Evolutionary conservation across 2,888 invertebrate genomes (phyloP).

Genomic region (Mimachlamys varia): DNA sequence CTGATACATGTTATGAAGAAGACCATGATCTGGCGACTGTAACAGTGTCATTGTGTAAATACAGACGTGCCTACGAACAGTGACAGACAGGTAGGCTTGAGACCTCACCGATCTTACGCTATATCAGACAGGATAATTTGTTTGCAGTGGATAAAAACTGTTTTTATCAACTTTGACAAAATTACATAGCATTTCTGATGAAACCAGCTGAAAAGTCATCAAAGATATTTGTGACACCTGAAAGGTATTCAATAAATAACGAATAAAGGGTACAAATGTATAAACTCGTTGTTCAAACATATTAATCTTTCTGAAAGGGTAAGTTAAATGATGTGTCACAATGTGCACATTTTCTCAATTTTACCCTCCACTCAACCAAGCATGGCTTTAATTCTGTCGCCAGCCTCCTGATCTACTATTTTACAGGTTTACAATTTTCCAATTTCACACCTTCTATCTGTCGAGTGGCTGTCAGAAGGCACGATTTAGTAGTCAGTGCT

Average conservation of each 20-base stretch:
- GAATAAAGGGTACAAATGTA: not conserved
- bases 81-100: not conserved
- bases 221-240: not conserved
- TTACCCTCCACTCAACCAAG: constrained; percentile 27
- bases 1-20: too few relatives aligned
- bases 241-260: not conserved
- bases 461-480: not conserved
- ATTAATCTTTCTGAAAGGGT: not conserved
- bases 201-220: not conserved
- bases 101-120: not conserved
- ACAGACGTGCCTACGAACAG: not conserved
- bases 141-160: not conserved
- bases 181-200: not conserved
- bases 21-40: too few relatives aligned
- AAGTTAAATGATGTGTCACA: not conserved
- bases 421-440: constrained; percentile 31
- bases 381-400: not conserved
- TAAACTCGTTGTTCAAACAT: constrained; percentile 3
- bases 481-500: not conserved
- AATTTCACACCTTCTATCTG: constrained; percentile 29
- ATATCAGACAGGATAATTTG: not conserved
- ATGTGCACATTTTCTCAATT: constrained; percentile 11
- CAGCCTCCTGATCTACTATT: not conserved
- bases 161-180: not conserved
- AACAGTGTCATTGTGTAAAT: too few relatives aligned